phyloP scores from a whole-genome alignment of 2,888 invertebrate genomes.

The Leptopilina syphax region DNA sequence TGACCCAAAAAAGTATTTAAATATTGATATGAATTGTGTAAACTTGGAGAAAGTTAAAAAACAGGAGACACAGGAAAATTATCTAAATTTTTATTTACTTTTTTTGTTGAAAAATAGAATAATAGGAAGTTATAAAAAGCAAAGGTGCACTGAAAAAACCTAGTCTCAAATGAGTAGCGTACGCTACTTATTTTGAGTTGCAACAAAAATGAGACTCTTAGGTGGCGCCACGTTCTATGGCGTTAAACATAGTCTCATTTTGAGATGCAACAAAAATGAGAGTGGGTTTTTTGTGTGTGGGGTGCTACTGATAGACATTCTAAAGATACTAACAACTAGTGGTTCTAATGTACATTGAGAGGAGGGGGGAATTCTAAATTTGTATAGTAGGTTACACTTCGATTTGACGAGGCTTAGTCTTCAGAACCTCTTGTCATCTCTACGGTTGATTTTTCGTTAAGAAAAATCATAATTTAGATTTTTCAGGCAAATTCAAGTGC shows the following conservation, averaged over 20 bases:
- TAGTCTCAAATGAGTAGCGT: too few relatives aligned
- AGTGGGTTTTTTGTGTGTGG: too few relatives aligned
- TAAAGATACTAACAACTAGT: constrained; percentile 51
- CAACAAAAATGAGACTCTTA: too few relatives aligned
- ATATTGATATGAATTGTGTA: constrained; percentile 5
- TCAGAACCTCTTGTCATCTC: constrained; percentile 45
- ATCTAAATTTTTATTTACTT: neutral
- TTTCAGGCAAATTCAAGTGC: constrained; percentile 1
- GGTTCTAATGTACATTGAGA: constrained; percentile 46
- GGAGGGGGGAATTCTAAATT: constrained; percentile 52
- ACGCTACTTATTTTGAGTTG: too few relatives aligned
- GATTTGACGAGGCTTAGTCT: constrained; percentile 43
- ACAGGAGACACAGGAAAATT: neutral
- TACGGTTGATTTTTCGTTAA: constrained; percentile 31
- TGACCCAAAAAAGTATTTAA: neutral
- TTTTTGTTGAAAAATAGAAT: constrained; percentile 12
- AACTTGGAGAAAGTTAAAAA: constrained; percentile 13
- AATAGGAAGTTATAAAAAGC: constrained; percentile 47
- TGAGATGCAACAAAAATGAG: too few relatives aligned
- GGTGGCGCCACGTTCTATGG: too few relatives aligned
- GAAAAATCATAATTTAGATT: neutral
- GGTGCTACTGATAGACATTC: constrained; percentile 46
- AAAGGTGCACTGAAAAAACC: too few relatives aligned
- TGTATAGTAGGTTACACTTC: constrained; percentile 52
- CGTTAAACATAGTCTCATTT: too few relatives aligned